Evolutionary conservation across 2,797 vertebrate genomes (phyloP).

Genomic region (Scolopax bukidnonensis): DNA sequence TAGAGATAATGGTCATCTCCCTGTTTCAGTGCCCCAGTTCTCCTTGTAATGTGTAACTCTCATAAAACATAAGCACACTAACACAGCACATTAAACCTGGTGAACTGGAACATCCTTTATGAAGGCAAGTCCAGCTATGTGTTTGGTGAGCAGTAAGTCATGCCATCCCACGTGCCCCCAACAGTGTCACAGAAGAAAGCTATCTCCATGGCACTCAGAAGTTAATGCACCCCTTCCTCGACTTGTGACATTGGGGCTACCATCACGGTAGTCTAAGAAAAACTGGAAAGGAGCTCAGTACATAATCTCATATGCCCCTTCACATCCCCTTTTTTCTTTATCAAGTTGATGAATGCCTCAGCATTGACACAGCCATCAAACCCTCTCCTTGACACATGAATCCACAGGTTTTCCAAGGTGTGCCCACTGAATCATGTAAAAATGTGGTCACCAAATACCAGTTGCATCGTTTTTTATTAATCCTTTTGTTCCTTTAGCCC

Average conservation of each 20-base stretch:
- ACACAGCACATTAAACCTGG: not conserved
- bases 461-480: conserved; percentile 21
- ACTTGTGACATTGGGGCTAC: not conserved
- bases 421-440: not conserved
- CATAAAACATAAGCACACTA: conserved; percentile 1
- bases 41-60: not conserved
- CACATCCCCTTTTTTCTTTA: not conserved
- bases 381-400: not conserved
- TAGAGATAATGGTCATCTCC: not conserved
- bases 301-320: not conserved
- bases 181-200: not conserved
- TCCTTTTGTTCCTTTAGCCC: conserved; percentile 43
- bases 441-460: not conserved
- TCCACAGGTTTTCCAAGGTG: conserved; percentile 9
- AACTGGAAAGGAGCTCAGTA: not conserved
- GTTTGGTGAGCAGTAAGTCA: not conserved
- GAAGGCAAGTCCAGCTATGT: not conserved
- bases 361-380: conserved; percentile 3
- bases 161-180: not conserved
- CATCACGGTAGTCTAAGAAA: not conserved
- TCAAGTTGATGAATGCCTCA: not conserved
- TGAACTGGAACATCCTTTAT: not conserved
- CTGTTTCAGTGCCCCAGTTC: not conserved
- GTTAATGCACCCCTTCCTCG: not conserved
- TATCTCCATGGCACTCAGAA: not conserved